phyloP scores from a whole-genome alignment of 2,113 vertebrate species.

The Atractosteus spatula region DNA sequence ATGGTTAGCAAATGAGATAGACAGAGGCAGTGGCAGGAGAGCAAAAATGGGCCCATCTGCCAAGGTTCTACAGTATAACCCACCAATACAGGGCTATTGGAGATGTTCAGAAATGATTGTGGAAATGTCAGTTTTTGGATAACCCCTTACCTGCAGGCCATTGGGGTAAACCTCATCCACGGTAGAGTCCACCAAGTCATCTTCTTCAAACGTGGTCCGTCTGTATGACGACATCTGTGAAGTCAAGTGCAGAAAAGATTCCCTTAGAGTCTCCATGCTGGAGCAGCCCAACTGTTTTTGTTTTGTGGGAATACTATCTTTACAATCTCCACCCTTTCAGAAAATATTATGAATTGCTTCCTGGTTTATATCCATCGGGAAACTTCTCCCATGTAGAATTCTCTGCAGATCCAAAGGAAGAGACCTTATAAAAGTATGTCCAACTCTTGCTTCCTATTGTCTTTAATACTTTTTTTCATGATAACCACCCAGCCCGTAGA shows the following conservation, averaged over 20 bases:
- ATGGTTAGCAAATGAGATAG: no score
- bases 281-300: neutral
- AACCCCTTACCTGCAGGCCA: slow-evolving; percentile 73
- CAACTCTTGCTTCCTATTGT: no score
- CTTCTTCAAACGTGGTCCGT: slow-evolving; percentile 87
- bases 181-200: slow-evolving; percentile 83
- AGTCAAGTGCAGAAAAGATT: slow-evolving; percentile 72
- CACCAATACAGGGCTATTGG: no score
- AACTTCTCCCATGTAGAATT: neutral
- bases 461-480: no score
- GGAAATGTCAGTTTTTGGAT: no score
- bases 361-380: no score
- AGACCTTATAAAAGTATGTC: slow-evolving; percentile 6
- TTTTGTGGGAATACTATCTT: slow-evolving; percentile 24
- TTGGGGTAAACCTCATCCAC: slow-evolving; percentile 79
- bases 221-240: slow-evolving; percentile 95
- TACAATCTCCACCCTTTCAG: slow-evolving; percentile 7
- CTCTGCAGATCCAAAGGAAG: neutral
- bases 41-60: no score
- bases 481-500: no score
- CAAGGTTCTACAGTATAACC: no score
- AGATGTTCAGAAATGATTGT: no score
- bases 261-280: slow-evolving; percentile 67
- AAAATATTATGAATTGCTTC: neutral
- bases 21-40: no score